Conservation (phyloP, 2,888 invertebrate genomes). For the Ochropacha duplaris region DNA sequence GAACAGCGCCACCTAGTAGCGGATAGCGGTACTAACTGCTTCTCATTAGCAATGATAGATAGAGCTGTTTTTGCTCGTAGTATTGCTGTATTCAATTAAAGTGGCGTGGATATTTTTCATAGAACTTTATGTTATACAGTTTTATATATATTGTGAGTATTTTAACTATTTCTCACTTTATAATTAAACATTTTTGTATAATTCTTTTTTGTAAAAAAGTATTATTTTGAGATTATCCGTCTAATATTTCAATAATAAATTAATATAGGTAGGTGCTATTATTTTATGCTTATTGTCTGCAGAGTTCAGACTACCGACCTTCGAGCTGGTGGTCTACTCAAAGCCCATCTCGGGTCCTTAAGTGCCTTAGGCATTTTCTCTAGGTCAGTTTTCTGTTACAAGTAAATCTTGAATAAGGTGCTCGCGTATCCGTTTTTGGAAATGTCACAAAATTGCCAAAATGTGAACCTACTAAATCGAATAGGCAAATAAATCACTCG, state of each 20-base stretch:
- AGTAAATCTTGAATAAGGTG: not conserved
- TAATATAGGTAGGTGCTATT: not conserved
- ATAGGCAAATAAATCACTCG: no score
- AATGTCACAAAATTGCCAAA: no score
- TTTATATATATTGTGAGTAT: not conserved
- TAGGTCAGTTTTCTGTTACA: not conserved
- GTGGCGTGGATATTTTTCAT: not conserved
- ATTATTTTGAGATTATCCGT: no score
- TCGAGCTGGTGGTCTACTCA: constrained; percentile 1
- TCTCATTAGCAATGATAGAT: constrained; percentile 57
- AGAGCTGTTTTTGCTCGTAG: constrained; percentile 40
- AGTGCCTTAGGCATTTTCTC: not conserved
- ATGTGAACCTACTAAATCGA: no score
- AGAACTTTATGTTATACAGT: not conserved
- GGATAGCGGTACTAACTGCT: constrained; percentile 66
- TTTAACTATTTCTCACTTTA: not conserved
- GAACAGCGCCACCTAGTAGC: constrained; percentile 68
- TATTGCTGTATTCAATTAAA: constrained; percentile 18
- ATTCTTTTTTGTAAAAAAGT: no score
- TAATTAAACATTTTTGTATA: no score
- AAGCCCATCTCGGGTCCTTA: not conserved
- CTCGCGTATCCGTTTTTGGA: not conserved
- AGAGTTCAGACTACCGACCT: not conserved
- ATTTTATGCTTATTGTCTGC: not conserved
- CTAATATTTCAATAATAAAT: no score